Evolutionary conservation across 2,797 vertebrate genomes (phyloP).

Genomic region (Danio aesculapii): DNA sequence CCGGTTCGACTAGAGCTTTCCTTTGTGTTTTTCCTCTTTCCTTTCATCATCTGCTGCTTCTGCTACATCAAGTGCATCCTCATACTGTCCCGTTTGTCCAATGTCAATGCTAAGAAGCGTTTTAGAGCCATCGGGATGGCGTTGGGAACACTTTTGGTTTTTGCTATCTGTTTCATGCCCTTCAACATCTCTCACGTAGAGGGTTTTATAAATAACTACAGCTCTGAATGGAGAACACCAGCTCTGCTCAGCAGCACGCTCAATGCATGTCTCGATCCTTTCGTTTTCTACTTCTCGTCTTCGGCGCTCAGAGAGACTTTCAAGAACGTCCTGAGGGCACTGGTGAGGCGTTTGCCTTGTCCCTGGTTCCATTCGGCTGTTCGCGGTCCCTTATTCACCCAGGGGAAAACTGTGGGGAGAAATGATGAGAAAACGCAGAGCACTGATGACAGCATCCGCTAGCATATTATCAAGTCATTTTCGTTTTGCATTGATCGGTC

Average conservation of each 20-base stretch:
- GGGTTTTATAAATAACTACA: conserved; percentile 66
- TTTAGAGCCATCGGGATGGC: conserved; percentile 73
- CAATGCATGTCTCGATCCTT: conserved; percentile 77
- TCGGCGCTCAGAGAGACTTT: conserved; percentile 65
- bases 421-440: conserved; percentile 53
- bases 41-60: conserved; percentile 78
- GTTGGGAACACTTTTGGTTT: conserved; percentile 74
- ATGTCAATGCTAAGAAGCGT: conserved; percentile 66
- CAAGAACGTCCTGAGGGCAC: conserved; percentile 33
- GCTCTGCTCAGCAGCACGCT: conserved; percentile 75
- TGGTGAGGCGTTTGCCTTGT: not conserved
- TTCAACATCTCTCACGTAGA: conserved; percentile 77
- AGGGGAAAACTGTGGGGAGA: not conserved
- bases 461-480: not conserved
- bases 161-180: conserved; percentile 76
- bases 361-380: not conserved
- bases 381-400: conserved; percentile 26
- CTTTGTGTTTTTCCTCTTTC: conserved; percentile 76
- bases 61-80: conserved; percentile 81
- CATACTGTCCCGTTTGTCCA: conserved; percentile 70
- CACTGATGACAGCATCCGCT: conserved; percentile 52
- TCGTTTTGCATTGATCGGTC: too few relatives aligned
- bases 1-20: conserved; percentile 74
- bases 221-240: conserved; percentile 69
- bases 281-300: conserved; percentile 82